Evolutionary conservation across 2,797 vertebrate genomes (phyloP), one percentile per base, ranked within the genome.

Genomic region (Chloroceryle inda): DNA sequence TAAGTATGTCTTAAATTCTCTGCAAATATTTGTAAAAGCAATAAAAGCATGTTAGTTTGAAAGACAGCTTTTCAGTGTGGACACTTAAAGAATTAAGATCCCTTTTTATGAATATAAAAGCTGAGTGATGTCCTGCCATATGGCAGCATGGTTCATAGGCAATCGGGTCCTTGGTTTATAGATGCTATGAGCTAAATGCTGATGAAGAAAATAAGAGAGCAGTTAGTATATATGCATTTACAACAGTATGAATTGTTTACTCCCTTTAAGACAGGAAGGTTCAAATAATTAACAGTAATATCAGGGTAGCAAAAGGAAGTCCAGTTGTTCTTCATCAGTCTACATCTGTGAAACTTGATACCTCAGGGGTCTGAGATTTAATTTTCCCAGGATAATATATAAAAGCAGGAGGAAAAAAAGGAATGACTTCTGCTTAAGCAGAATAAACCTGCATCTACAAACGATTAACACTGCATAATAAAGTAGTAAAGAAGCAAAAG

Each of bases 11-110:
- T 97, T 97, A 97, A 97, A 97, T 94, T 97, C 79, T 97, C 44
- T 52, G 96, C 95, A 97, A 98, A 96, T 97, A 97, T 97, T 97
- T 97, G 85, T 96, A 94, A 97, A 95, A 95, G 87, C 84, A 91
- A n/a, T 97, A 95, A 96, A 96, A 96, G 83, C 16, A 7, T 96
- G 76, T 95, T 97, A 64, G 92, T 96, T 95, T 96, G 92, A 97
- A 96, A 90, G 84, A 95, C 77, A 97, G 94, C 87, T 96, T 94
- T 97, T 93, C 85, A 92, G 73, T 33, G 23, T 81, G 96, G 91
- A 97, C 95, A 84, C 56, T 96, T 92, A 94, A 96, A 72, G 77
- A 97, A 81, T 96, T 92, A 92, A 67, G 91, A 91, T 96, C 66
- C 42, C 85, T 94, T 96, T 96, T 96, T 94, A 80, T 89, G 80